Base-by-base conservation (phyloP, 2,113 vertebrate species). In the Tachycineta bicolor region DNA sequence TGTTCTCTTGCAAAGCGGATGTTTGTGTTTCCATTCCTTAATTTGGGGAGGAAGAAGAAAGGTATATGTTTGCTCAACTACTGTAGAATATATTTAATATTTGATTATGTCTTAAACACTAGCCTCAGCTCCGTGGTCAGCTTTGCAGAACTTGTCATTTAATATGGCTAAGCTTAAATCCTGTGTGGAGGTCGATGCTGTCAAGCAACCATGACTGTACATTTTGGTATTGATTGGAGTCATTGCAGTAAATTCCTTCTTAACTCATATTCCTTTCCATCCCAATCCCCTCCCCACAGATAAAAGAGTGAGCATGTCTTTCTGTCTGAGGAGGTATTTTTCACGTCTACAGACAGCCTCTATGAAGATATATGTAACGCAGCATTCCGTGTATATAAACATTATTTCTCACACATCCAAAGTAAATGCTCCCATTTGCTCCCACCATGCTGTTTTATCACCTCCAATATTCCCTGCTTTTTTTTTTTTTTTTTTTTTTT, bases 191-290 rank as follows among this genome's bases (percentile, higher is more conserved):
- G 97, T 98, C 94, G 96, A 97, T 97, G 95, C 97, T 98, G 97
- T 98, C 97, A 98, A 87, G 97, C 97, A 98, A 97, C 98, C 97
- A 98, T 98, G 98, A 98, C 98, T 98, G 97, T 98, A 98, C 98
- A 97, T 98, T 98, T 98, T 98, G 95, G 96, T 98, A 98, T 98
- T 98, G 98, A 98, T 98, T 98, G 97, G 97, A 98, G 96, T 97
- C 97, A 97, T 97, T 97, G 93, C 95, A 97, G 97, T 91, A 97
- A 98, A 94, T 98, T 98, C 98, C 96, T 97, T 95, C 97, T 97
- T 97, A 98, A 97, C 95, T 97, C 94, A 92, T 89, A 96, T 97
- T 97, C 95, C 93, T 95, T 95, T 96, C 93, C 94, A 97, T 95
- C 64, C 78, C 90, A 93, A 91, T 97, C 95, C 91, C 93, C 97